Conservation (phyloP, 2,113 vertebrate genomes). For the Heptranchias perlo region DNA sequence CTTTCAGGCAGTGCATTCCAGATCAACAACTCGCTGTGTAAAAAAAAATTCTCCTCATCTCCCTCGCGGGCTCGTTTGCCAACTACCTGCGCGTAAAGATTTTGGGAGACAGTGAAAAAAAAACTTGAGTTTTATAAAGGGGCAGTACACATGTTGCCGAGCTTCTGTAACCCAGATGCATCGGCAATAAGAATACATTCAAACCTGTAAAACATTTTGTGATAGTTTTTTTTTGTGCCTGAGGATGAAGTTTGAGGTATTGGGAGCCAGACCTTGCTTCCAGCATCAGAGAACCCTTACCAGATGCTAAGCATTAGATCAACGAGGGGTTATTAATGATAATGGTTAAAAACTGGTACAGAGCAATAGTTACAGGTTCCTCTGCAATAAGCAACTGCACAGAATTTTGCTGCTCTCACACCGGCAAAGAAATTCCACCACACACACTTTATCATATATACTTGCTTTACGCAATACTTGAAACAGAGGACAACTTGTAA, state of each 20-base stretch:
- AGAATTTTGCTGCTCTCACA: background rate
- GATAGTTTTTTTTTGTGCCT: too few relatives aligned
- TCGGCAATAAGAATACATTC: background rate
- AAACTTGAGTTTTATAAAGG: background rate
- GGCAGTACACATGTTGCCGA: background rate
- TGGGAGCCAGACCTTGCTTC: background rate
- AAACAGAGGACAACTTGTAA: background rate
- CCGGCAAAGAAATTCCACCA: background rate
- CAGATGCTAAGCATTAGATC: slow-evolving; percentile 26
- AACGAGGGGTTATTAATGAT: background rate
- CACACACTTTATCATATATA: background rate
- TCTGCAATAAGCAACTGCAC: background rate
- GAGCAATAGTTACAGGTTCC: background rate
- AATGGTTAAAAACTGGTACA: background rate
- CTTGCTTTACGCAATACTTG: too few relatives aligned
- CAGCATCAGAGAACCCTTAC: background rate
- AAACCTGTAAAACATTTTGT: background rate
- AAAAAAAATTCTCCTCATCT: background rate
- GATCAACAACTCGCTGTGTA: background rate
- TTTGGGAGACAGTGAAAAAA: background rate
- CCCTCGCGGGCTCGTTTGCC: too few relatives aligned
- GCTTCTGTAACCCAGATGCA: background rate
- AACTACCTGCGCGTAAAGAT: background rate
- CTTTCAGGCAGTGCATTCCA: background rate
- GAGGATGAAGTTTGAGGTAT: background rate